Conservation (phyloP, 53 echinoderm and acorn worm genomes). For the Arbacia lixula region DNA sequence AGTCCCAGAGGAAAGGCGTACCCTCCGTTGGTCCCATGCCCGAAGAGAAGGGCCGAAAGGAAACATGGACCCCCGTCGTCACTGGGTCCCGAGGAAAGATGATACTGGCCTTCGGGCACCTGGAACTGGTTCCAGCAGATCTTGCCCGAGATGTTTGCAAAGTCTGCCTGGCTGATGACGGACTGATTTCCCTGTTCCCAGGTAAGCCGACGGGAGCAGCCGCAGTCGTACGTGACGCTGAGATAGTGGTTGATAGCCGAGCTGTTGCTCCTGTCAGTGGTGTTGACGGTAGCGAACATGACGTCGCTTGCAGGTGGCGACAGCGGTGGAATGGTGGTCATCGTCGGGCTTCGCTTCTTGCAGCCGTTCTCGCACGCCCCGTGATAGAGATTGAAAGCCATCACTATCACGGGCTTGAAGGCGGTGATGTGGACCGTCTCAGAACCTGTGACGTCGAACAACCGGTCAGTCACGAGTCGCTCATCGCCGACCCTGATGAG, state of each 20-base stretch:
- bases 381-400: conserved; percentile 27
- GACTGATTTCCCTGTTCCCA: conserved; percentile 1
- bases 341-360: conserved; percentile 34
- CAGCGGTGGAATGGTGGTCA: conserved; percentile 33
- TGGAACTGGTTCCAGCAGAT: conserved; percentile 43
- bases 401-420: conserved; percentile 23
- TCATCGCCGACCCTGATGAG: not conserved
- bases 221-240: conserved; percentile 41
- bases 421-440: conserved; percentile 39
- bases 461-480: conserved; percentile 1
- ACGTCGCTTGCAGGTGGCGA: not conserved
- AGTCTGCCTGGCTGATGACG: not conserved
- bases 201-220: conserved; percentile 29
- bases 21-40: conserved; percentile 43
- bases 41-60: conserved; percentile 17
- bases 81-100: conserved; percentile 5
- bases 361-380: conserved; percentile 29
- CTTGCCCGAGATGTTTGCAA: not conserved
- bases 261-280: conserved; percentile 3
- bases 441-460: not conserved
- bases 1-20: conserved; percentile 40
- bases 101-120: conserved; percentile 12
- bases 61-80: not conserved
- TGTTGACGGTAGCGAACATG: conserved; percentile 26
- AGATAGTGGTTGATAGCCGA: conserved; percentile 13